Conservation (phyloP, 2,113 vertebrate species). For the Anoplopoma fimbria region DNA sequence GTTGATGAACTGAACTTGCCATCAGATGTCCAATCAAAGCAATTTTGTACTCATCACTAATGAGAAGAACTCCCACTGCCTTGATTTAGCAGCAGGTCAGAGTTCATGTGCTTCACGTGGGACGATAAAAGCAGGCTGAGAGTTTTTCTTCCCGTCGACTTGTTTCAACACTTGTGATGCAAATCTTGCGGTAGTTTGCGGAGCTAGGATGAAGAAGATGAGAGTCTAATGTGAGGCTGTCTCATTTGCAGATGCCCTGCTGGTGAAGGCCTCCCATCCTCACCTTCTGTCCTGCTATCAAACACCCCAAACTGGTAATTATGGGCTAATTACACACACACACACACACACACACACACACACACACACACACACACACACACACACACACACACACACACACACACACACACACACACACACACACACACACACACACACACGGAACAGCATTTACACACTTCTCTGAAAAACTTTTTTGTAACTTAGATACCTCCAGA, state of each 20-base stretch:
- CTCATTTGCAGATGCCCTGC: constrained; percentile 68
- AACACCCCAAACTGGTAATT: constrained; percentile 60
- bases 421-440: constrained; percentile 25
- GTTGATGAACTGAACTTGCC: neutral
- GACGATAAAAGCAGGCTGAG: constrained; percentile 47
- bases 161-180: constrained; percentile 46
- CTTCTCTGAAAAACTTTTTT: neutral
- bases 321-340: constrained; percentile 59
- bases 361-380: constrained; percentile 15
- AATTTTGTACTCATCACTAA: constrained; percentile 31
- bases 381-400: constrained; percentile 26
- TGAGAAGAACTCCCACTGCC: constrained; percentile 20
- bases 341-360: constrained; percentile 27
- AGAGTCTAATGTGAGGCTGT: constrained; percentile 59
- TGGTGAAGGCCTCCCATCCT: constrained; percentile 60
- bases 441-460: constrained; percentile 2
- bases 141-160: constrained; percentile 50
- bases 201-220: constrained; percentile 40
- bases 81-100: constrained; percentile 54
- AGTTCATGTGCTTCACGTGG: constrained; percentile 49
- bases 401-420: constrained; percentile 30
- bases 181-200: constrained; percentile 19
- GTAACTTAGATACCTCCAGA: neutral
- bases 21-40: neutral
- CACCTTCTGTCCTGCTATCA: constrained; percentile 62